A percentile compares a stretch with the other conserved stretches of the same genome.
These are phyloP conservation scores for Agonopterix heracliana DNA, from an alignment of 2,888 invertebrate species.

Conservation along the genomic window DNA sequence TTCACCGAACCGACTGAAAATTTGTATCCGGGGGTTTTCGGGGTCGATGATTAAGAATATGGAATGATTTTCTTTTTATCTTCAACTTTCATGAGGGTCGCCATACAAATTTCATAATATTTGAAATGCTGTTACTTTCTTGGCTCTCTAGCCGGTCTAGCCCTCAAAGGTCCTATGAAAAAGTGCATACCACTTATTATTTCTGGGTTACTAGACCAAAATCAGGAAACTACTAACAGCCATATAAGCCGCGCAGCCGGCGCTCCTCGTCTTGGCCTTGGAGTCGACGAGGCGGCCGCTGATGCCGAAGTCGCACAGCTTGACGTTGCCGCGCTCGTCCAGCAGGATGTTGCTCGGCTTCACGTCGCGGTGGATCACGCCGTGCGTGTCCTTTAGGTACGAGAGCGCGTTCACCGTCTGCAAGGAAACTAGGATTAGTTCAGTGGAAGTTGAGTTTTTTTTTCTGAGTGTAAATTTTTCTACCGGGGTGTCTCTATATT, in stretches of 20 bases:
- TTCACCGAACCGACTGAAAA: no score
- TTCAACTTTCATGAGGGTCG: no score
- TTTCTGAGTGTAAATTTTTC: background rate
- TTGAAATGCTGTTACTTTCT: no score
- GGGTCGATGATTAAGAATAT: no score
- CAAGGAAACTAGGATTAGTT: slow-evolving; percentile 3
- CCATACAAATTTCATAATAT: no score
- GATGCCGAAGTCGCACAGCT: slow-evolving; percentile 99
- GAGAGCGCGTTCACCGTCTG: slow-evolving; percentile 97
- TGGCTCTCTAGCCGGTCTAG: no score
- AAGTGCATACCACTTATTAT: no score
- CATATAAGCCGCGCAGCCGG: slow-evolving; percentile 99
- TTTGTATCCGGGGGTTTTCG: no score
- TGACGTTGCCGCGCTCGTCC: slow-evolving; percentile 95
- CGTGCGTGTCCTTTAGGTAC: slow-evolving; percentile 97
- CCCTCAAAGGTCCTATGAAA: no score
- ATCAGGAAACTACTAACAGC: slow-evolving; percentile 82
- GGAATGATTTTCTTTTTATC: no score
- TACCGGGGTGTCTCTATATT: background rate
- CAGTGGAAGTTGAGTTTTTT: background rate
- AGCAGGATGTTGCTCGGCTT: slow-evolving; percentile 99
- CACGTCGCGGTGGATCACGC: slow-evolving; percentile 98
- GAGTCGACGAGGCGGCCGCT: slow-evolving; percentile 98
- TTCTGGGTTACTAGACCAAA: no score
- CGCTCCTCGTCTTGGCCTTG: slow-evolving; percentile 97